Percentiles rank a stretch among this genome's conserved stretches.
Conservation (phyloP, 1,140 invertebrate species). For the Tetraneura akinire region DNA sequence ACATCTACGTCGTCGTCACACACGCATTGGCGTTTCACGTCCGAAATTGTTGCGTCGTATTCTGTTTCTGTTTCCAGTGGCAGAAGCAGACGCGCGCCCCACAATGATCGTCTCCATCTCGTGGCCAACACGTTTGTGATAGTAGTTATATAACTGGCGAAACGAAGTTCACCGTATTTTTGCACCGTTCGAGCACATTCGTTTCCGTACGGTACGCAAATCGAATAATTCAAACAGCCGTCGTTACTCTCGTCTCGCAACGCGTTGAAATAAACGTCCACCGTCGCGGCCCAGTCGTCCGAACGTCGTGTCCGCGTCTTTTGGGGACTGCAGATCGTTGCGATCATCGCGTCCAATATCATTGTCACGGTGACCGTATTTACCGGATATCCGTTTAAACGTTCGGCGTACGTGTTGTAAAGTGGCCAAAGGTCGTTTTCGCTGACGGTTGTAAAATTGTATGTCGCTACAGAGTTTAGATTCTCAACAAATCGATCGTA, state of each 20-base stretch:
- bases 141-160: not conserved
- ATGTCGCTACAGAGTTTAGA: not conserved
- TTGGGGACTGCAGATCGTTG: not conserved
- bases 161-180: not conserved
- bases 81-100: not conserved
- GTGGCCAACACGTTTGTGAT: not conserved
- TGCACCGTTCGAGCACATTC: not conserved
- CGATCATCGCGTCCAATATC: not conserved
- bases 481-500: not conserved
- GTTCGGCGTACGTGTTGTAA: not conserved
- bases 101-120: constrained; percentile 14
- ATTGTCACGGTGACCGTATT: not conserved
- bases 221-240: not conserved
- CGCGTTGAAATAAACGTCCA: not conserved
- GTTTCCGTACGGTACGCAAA: constrained; percentile 28
- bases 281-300: not conserved
- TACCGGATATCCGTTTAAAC: not conserved
- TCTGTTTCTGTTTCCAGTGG: not conserved
- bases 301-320: not conserved
- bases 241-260: not conserved
- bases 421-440: not conserved
- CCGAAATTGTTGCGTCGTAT: not conserved
- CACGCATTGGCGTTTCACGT: not conserved
- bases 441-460: not conserved
- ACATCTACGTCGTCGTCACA: not conserved